Evolutionary conservation across 2,888 invertebrate species (phyloP), one percentile per base, ranked within the genome.

Genomic region (Protonemura montana): DNA sequence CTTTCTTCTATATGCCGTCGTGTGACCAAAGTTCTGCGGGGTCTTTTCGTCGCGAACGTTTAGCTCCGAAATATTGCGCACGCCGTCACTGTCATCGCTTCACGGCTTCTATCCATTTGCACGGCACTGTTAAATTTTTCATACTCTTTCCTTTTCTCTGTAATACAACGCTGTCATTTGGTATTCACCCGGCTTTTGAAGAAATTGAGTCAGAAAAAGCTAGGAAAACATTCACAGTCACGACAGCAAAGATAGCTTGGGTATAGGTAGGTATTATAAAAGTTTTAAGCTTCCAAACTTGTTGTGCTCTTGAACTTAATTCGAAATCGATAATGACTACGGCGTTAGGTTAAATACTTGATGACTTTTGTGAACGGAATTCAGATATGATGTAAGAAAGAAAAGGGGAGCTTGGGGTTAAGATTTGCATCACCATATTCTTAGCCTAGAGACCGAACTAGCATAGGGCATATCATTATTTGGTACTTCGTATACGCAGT

Each of bases 81-180:
- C 13, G 21, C 21, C 59, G 13, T 13, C 16, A 7, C 59, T 13
- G 59, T 59, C 59, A 59, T 7, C 59, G 59, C 21, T 59, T 59
- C 59, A 59, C 59, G 35, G 35, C 16, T 59, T 2, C 59, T 59
- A 21, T 13, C 59, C 59, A 59, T 59, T 59, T 59, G 59, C 59
- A 59, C 59, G 59, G 21, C 21, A 59, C 59, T 81, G 76, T 85
- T 87, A 76, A 87, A 87, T 76, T 81, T 87, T 87, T 87, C 85
- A 87, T 82, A 82, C 29, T 28, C 42, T 59, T 80, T 25, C 81
- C 85, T 82, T 76, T 41, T 76, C 27, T 76, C 27, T 41, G n/a
- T 41, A 25, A 76, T 80, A 35, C 77, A 29, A 30, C 82, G 83
- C 85, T 87, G 86, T 85, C 86, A 87, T 87, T 87, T 87, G 86